Evolutionary conservation across 2,113 vertebrate genomes (phyloP).

Genomic region (Phalacrocorax pelagicus): DNA sequence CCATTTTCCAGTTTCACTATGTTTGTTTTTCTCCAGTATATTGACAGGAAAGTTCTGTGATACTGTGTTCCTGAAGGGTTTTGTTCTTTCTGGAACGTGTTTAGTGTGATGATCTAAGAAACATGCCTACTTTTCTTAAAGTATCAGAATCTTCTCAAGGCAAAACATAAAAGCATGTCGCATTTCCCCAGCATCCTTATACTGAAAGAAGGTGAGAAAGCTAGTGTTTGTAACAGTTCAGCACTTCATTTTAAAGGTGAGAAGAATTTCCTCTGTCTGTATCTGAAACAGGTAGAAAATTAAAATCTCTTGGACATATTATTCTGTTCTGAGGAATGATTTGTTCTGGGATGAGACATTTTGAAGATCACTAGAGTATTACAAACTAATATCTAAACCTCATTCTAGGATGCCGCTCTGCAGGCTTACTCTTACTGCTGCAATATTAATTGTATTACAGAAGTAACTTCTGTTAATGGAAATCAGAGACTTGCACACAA

Average conservation of each 20-base stretch:
- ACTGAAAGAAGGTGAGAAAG: neutral
- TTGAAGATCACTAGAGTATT: neutral
- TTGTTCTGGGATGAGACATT: fast-evolving
- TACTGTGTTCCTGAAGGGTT: neutral
- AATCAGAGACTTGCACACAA: neutral
- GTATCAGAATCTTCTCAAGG: neutral
- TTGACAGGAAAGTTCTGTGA: neutral
- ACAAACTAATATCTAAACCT: neutral
- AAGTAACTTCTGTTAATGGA: neutral
- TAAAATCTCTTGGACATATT: neutral
- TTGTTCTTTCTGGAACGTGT: neutral
- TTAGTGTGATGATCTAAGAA: neutral
- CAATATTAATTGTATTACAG: neutral
- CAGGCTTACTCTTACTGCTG: neutral
- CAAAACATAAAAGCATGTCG: neutral
- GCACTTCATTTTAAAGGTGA: neutral
- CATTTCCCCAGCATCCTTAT: neutral
- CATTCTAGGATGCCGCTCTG: neutral
- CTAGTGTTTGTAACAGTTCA: neutral
- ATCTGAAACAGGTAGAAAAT: neutral
- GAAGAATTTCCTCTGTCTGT: neutral
- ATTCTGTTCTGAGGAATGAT: neutral
- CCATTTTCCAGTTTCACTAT: neutral
- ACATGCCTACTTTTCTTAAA: neutral
- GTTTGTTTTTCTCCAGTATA: neutral